Evolutionary conservation across 2,888 invertebrate species (phyloP).

Genomic region (Oscheius sp.): DNA sequence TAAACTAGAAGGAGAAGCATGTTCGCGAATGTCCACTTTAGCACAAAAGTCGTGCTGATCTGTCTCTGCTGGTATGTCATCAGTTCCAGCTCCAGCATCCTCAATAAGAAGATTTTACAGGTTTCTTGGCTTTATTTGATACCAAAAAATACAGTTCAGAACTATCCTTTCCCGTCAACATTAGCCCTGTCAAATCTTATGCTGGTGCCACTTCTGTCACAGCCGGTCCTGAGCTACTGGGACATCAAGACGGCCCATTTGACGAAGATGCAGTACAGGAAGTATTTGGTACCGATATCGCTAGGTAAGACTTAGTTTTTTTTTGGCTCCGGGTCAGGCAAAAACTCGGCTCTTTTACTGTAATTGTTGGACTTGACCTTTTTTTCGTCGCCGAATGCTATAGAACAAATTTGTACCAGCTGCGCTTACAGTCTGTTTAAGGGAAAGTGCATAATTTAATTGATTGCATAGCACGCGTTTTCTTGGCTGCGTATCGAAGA

Average conservation of each 20-base stretch:
- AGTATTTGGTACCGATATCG: slow-evolving; percentile 61
- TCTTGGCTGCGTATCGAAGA: too few species aligned
- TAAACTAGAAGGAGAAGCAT: slow-evolving; percentile 7
- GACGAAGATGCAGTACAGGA: slow-evolving; percentile 37
- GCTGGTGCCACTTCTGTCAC: slow-evolving; percentile 57
- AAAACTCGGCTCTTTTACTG: too few species aligned
- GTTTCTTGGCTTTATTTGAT: slow-evolving; percentile 32
- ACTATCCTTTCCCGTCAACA: slow-evolving; percentile 65
- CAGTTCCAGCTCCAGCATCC: slow-evolving; percentile 55
- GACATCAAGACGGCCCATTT: slow-evolving; percentile 37
- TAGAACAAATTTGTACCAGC: too few species aligned
- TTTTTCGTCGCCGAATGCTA: too few species aligned
- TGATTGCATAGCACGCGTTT: too few species aligned
- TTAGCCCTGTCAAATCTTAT: slow-evolving; percentile 62
- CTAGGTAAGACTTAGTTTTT: slow-evolving; percentile 37
- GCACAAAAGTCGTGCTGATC: slow-evolving; percentile 49
- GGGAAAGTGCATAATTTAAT: too few species aligned
- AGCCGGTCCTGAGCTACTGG: slow-evolving; percentile 53
- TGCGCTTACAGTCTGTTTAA: too few species aligned
- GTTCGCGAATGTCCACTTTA: slow-evolving; percentile 43
- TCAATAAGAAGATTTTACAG: slow-evolving; percentile 64
- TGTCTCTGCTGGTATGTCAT: slow-evolving; percentile 60
- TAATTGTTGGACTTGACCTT: too few species aligned
- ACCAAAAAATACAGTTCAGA: slow-evolving; percentile 38
- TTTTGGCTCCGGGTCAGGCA: neutral